phyloP scores from a whole-genome alignment of 2,888 invertebrate genomes.

The Vesta saturnalis region DNA sequence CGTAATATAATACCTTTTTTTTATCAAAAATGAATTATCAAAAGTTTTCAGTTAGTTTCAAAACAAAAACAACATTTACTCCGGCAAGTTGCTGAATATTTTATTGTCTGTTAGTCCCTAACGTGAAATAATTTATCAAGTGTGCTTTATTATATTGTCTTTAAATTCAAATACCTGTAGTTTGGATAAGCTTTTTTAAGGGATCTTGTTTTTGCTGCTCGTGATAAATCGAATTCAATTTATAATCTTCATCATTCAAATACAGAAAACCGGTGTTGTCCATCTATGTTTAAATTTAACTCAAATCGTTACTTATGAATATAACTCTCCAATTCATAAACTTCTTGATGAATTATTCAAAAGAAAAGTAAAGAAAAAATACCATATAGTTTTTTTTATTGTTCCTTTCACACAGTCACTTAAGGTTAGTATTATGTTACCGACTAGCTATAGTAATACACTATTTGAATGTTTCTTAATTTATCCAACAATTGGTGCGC shows the following conservation, averaged over 20 bases:
- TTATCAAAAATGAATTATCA: constrained; percentile 24
- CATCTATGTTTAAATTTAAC: neutral
- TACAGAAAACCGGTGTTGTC: neutral
- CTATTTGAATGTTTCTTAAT: constrained; percentile 43
- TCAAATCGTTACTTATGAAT: constrained; percentile 14
- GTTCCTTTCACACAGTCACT: constrained; percentile 23
- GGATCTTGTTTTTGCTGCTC: constrained; percentile 17
- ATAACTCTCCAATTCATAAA: constrained; percentile 20
- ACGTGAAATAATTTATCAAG: constrained; percentile 35
- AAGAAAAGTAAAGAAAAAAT: constrained; percentile 17
- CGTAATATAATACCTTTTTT: neutral
- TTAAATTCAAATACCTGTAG: constrained; percentile 35
- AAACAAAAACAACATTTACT: constrained; percentile 28
- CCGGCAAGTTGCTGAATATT: constrained; percentile 29
- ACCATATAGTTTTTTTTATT: constrained; percentile 7
- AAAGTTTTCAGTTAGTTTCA: constrained; percentile 25
- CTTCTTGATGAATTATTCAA: constrained; percentile 27
- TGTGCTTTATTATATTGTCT: constrained; percentile 34
- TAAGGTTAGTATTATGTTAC: constrained; percentile 32
- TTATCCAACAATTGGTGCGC: constrained; percentile 42
- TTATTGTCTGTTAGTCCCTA: constrained; percentile 27
- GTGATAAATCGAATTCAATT: constrained; percentile 30
- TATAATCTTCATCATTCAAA: constrained; percentile 26
- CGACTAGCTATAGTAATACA: constrained; percentile 22
- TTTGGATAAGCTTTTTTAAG: constrained; percentile 15